Conservation (phyloP, 2,888 invertebrate species). For the Stenodema calcarata region DNA sequence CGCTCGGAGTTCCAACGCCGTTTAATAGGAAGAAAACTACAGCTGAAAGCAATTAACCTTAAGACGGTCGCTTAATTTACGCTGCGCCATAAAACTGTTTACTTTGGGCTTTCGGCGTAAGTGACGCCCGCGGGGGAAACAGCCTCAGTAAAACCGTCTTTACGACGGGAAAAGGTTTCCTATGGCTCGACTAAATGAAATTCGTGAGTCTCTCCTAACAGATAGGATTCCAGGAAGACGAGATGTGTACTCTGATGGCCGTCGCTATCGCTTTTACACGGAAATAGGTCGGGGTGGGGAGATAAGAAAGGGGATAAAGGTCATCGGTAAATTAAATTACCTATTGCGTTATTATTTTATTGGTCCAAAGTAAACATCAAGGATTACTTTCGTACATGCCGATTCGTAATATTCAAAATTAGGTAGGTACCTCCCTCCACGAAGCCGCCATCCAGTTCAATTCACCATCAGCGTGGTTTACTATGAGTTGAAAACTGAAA, state of each 20-base stretch:
- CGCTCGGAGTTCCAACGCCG: constrained; percentile 5
- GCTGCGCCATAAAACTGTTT: constrained; percentile 40
- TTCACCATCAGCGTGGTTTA: no score
- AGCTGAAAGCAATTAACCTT: constrained; percentile 47
- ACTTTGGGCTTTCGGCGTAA: constrained; percentile 36
- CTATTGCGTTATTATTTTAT: no score
- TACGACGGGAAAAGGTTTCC: constrained; percentile 5
- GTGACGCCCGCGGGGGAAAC: constrained; percentile 24
- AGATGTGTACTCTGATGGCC: background rate
- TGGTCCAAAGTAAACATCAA: no score
- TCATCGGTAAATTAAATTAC: no score
- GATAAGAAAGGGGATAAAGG: no score
- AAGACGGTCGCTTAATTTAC: constrained; percentile 43
- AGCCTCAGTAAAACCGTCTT: constrained; percentile 34
- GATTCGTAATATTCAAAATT: no score
- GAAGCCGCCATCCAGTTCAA: no score
- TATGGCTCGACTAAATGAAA: constrained; percentile 7
- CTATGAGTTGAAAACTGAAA: no score
- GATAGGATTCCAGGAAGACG: background rate
- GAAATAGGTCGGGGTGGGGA: background rate
- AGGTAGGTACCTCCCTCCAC: no score
- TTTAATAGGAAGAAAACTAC: constrained; percentile 34
- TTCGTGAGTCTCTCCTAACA: background rate
- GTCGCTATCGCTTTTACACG: background rate
- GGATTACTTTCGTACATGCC: no score